Conservation (phyloP, 2,888 invertebrate genomes). For the Amphipoea lucens region DNA sequence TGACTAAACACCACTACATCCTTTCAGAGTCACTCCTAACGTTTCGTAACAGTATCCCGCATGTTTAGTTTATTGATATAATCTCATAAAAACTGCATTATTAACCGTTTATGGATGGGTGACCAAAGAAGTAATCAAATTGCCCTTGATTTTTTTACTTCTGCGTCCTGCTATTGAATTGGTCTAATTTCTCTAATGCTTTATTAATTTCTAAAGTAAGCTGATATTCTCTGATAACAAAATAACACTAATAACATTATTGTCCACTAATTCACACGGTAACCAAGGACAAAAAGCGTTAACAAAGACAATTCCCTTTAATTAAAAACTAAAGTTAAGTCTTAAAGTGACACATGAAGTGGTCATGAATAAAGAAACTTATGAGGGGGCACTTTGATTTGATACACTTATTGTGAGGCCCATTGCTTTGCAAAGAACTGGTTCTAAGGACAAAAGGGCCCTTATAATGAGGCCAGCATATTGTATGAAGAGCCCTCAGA, state of each 20-base stretch:
- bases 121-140: conserved; percentile 9
- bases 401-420: conserved; percentile 87
- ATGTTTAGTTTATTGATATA: not conserved
- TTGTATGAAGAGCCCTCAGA: conserved; percentile 87
- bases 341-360: conserved; percentile 78
- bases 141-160: not conserved
- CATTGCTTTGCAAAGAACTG: conserved; percentile 84
- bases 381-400: conserved; percentile 87
- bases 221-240: conserved; percentile 1
- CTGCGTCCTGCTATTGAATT: not conserved
- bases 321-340: conserved; percentile 86
- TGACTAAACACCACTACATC: not conserved
- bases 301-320: conserved; percentile 77
- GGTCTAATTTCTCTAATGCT: not conserved
- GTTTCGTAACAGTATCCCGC: too few relatives aligned
- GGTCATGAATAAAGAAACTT: conserved; percentile 85
- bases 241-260: conserved; percentile 10
- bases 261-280: conserved; percentile 39
- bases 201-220: conserved; percentile 11
- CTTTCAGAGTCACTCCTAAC: too few relatives aligned
- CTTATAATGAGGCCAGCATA: conserved; percentile 89
- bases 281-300: conserved; percentile 43
- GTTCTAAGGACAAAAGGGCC: conserved; percentile 89
- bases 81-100: not conserved
- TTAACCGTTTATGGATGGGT: not conserved